Evolutionary conservation across 2,797 vertebrate genomes (phyloP).

Genomic region (Sebastes jordani): DNA sequence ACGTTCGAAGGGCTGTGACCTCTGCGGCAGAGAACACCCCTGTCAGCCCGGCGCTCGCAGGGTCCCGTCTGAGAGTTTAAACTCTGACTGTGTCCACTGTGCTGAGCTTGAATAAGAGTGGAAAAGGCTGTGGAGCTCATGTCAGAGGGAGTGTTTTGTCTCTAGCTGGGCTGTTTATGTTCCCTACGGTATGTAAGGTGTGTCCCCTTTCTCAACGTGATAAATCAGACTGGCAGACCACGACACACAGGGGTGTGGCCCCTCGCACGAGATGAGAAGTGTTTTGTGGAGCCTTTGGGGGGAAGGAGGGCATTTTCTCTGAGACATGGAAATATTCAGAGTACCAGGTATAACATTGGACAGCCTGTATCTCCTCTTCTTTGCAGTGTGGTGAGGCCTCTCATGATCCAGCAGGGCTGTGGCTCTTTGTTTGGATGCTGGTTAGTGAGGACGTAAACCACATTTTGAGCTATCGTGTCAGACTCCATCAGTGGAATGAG

Average conservation of each 20-base stretch:
- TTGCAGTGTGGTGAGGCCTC: slow-evolving; percentile 22
- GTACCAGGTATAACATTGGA: slow-evolving; percentile 28
- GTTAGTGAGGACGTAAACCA: slow-evolving; percentile 17
- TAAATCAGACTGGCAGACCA: slow-evolving; percentile 70
- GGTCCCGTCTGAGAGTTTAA: slow-evolving; percentile 13
- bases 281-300: slow-evolving; percentile 50
- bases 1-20: slow-evolving; percentile 66
- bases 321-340: slow-evolving; percentile 44
- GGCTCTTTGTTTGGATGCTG: slow-evolving; percentile 40
- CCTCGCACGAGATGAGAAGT: slow-evolving; percentile 50
- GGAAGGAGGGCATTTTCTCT: slow-evolving; percentile 50
- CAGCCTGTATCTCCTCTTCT: slow-evolving; percentile 32
- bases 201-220: slow-evolving; percentile 60
- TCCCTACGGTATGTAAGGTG: slow-evolving; percentile 57
- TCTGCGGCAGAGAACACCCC: slow-evolving; percentile 52
- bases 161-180: slow-evolving; percentile 35
- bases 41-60: slow-evolving; percentile 9
- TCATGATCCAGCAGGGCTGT: slow-evolving; percentile 2
- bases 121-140: slow-evolving; percentile 31
- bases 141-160: slow-evolving; percentile 51
- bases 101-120: slow-evolving; percentile 10
- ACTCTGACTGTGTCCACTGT: slow-evolving; percentile 8
- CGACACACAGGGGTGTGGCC: slow-evolving; percentile 64
- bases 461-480: slow-evolving; percentile 23
- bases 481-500: slow-evolving; percentile 40